phyloP scores from a whole-genome alignment of 2,113 vertebrate genomes.

The Aepyceros melampus region DNA sequence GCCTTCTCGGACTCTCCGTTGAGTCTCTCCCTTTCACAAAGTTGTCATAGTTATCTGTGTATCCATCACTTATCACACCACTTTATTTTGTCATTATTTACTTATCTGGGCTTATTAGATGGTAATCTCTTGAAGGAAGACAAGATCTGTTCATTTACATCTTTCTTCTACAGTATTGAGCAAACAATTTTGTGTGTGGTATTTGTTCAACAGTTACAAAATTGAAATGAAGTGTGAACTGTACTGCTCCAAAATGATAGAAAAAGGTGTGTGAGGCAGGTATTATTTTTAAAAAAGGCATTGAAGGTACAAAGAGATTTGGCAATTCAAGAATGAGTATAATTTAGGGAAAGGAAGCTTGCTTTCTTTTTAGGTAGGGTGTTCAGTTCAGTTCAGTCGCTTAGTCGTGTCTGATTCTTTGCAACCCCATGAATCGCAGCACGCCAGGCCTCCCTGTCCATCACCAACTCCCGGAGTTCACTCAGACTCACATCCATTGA shows the following conservation, averaged over 20 bases:
- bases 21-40: not conserved
- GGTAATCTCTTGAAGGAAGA: not conserved
- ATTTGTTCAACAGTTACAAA: not conserved
- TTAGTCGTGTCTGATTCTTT: no score
- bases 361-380: not conserved
- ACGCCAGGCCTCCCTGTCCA: no score
- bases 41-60: no score
- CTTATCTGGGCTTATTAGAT: not conserved
- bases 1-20: accelerated
- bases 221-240: not conserved
- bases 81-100: not conserved
- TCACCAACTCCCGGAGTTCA: no score
- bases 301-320: conserved; percentile 26
- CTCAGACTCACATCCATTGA: accelerated
- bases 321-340: conserved; percentile 18
- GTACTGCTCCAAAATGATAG: conserved; percentile 8
- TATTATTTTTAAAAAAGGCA: not conserved
- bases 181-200: not conserved
- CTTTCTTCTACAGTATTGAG: not conserved
- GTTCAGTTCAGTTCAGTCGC: no score
- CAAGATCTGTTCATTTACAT: not conserved
- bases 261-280: conserved; percentile 8
- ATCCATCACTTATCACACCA: not conserved
- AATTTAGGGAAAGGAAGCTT: conserved; percentile 21
- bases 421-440: no score